phyloP scores from a whole-genome alignment of 2,888 invertebrate species.

The Altica lythri region DNA sequence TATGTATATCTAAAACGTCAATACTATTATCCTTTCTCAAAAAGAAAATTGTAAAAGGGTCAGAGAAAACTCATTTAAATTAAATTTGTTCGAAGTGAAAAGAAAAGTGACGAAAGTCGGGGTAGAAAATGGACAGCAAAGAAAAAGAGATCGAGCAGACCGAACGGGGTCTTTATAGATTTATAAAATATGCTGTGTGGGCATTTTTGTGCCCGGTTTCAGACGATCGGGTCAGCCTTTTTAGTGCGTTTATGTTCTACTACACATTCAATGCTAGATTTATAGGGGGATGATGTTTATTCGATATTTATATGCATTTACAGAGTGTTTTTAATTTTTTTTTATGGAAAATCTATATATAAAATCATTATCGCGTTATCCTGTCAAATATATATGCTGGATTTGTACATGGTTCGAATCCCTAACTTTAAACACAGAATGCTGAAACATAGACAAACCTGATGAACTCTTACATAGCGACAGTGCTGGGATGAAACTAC shows the following conservation, averaged over 20 bases:
- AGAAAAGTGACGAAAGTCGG: constrained; percentile 37
- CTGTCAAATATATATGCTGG: no score
- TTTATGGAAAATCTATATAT: background rate
- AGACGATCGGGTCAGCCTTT: constrained; percentile 36
- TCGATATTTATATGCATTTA: constrained; percentile 29
- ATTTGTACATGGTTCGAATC: no score
- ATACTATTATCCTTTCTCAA: no score
- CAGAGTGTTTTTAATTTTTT: constrained; percentile 7
- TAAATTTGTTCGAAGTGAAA: constrained; percentile 31
- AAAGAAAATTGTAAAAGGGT: background rate
- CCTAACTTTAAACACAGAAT: no score
- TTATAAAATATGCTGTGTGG: constrained; percentile 46
- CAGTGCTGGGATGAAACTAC: no score
- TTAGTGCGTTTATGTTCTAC: constrained; percentile 36
- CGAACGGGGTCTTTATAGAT: constrained; percentile 42
- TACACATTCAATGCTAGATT: constrained; percentile 33
- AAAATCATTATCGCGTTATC: no score
- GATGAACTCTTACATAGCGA: no score
- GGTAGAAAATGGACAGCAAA: constrained; percentile 35
- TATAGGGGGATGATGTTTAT: constrained; percentile 30
- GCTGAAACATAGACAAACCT: no score
- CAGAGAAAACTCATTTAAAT: constrained; percentile 28
- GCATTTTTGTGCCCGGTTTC: constrained; percentile 42
- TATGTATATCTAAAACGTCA: no score
- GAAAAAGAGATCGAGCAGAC: constrained; percentile 37